These are phyloP conservation scores for Saguinus imperator DNA, from an alignment of 2,113 vertebrate genomes.

Conservation along the genomic window DNA sequence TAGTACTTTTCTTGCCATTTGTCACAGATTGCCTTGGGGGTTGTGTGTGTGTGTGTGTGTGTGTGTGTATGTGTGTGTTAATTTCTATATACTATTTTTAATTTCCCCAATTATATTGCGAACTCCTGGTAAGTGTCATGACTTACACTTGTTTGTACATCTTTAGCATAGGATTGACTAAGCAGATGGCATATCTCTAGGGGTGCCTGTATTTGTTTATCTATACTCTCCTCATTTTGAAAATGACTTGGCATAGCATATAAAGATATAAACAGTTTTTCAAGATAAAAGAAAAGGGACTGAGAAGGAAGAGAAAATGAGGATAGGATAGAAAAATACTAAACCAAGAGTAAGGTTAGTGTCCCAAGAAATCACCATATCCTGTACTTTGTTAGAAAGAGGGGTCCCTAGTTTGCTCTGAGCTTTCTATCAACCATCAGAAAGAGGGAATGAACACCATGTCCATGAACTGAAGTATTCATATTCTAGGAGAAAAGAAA, in stretches of 20 bases:
- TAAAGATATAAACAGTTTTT: background rate
- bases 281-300: background rate
- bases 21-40: background rate
- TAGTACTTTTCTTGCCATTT: background rate
- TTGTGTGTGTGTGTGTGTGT: background rate
- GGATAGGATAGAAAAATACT: background rate
- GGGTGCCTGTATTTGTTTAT: background rate
- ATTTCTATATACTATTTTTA: constrained; percentile 2
- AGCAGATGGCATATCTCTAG: background rate
- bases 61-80: background rate
- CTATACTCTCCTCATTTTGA: background rate
- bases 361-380: background rate
- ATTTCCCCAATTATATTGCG: background rate
- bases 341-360: background rate
- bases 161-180: background rate
- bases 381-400: background rate
- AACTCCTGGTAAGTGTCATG: background rate
- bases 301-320: background rate
- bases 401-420: background rate
- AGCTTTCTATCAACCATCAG: constrained; percentile 1
- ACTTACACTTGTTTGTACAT: constrained; percentile 28
- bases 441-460: background rate
- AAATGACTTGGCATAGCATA: constrained; percentile 17
- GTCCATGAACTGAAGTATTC: background rate
- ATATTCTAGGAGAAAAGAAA: constrained; percentile 25